These are phyloP conservation scores for Cotesia chilonis DNA, from an alignment of 1,140 invertebrate genomes.

Conservation along the genomic window DNA sequence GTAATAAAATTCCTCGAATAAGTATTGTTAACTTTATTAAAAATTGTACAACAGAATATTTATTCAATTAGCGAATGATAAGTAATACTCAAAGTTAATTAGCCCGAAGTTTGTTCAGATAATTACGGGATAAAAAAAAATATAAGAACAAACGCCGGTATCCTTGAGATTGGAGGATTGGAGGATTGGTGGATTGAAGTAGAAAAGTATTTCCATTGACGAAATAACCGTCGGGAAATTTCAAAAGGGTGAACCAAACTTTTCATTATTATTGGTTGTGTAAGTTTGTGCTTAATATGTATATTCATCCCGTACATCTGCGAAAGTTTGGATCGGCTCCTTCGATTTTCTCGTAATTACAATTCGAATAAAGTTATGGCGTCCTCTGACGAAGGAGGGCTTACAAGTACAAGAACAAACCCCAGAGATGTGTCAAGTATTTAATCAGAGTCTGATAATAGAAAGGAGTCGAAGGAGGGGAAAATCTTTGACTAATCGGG, in stretches of 20 bases:
- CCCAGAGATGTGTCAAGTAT: conserved; percentile 62
- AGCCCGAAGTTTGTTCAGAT: too few relatives aligned
- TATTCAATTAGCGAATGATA: too few relatives aligned
- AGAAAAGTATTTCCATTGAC: conserved; percentile 5
- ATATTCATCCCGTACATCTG: conserved; percentile 6
- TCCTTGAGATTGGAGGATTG: background rate
- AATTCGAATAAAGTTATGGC: conserved; percentile 64
- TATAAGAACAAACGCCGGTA: too few relatives aligned
- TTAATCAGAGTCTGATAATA: conserved; percentile 63
- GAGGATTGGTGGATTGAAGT: background rate
- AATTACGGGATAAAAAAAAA: too few relatives aligned
- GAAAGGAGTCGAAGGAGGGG: conserved; percentile 28
- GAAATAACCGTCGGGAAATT: background rate
- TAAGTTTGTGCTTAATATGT: conserved; percentile 1
- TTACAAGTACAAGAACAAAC: conserved; percentile 26
- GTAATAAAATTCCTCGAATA: too few relatives aligned
- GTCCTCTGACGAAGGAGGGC: background rate
- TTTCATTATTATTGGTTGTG: conserved; percentile 4
- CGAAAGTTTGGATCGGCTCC: conserved; percentile 20
- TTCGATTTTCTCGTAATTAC: conserved; percentile 56
- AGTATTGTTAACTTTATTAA: too few relatives aligned
- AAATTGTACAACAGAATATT: too few relatives aligned
- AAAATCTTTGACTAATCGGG: too few relatives aligned
- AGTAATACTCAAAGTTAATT: too few relatives aligned
- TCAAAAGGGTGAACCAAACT: background rate